Evolutionary conservation across 2,113 vertebrate species (phyloP).

Genomic region (Arvicanthis niloticus): DNA sequence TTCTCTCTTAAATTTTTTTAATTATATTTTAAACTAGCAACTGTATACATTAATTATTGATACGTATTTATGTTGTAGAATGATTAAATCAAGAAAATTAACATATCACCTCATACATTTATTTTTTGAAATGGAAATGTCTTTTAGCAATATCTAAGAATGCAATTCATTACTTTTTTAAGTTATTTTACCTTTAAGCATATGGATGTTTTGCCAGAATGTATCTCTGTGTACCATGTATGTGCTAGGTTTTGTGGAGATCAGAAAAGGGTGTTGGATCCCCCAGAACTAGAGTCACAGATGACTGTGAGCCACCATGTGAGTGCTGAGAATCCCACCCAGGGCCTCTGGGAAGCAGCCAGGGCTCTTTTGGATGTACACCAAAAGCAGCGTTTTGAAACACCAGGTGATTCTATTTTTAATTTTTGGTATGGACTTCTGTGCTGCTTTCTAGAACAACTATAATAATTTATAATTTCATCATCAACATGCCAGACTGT

Average conservation of each 20-base stretch:
- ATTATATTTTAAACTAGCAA: conserved; percentile 7
- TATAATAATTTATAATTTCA: neutral
- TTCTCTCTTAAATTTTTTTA: neutral
- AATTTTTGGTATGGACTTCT: neutral
- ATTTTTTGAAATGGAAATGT: neutral
- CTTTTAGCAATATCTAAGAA: neutral
- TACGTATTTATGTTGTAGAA: neutral
- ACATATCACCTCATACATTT: neutral
- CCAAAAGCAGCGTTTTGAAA: neutral
- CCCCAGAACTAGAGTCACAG: neutral
- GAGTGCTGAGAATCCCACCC: neutral
- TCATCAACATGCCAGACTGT: neutral
- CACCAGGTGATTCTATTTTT: neutral
- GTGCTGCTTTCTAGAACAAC: neutral
- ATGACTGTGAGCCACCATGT: neutral
- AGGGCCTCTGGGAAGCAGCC: neutral
- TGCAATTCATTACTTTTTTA: neutral
- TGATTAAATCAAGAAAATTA: neutral
- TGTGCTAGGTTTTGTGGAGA: neutral
- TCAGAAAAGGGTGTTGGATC: neutral
- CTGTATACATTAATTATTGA: neutral
- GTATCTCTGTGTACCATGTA: neutral
- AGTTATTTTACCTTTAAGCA: neutral
- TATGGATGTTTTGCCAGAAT: neutral
- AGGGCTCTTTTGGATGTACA: neutral